Base-by-base conservation (phyloP, 2,888 invertebrate genomes). In the Apodemia mormo region DNA sequence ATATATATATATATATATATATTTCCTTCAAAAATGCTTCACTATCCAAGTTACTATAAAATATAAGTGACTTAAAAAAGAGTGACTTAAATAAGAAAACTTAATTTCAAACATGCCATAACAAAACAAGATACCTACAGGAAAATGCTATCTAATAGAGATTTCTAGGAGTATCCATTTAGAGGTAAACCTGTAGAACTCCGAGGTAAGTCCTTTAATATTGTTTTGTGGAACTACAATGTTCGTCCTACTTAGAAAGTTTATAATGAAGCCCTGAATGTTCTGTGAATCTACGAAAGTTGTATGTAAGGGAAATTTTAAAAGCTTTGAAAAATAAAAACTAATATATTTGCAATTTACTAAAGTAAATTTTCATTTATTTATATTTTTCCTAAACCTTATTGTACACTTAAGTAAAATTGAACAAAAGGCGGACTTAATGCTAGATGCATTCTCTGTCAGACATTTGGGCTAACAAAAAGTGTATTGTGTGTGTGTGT, bases 131-230 rank as follows among this genome's bases (percentile, higher is more conserved):
- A 2, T 29, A 22, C 10, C 9, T 29, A 56, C 7, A 22, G 8
- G 22, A 22, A 56, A 58, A 58, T 10, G 29, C 6, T 12, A 29
- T 10, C 29, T 29, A 29, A n/a, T 58, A 58, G 58, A 30, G 12
- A 58, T 58, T 58, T 29, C 58, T 12, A 5, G 5, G 58, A 30
- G 58, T 58, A 58, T 58, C 30, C 12, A 58, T 58, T 58, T 29
- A 58, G 58, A 58, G 2, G 30, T 12, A 58, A 58, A 58, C 58
- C 58, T 58, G 10, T 29, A 58, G 58, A 58, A 58, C 58, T 58
- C 58, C 29, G 30, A 30, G 30, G 58, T 30, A 58, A 58, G 29
- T 58, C 58, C 58, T 58, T 58, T 58, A 30, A 58, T 58, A 58
- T 58, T 29, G 58, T 58, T 58, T 58, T 58, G 12, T 58, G 30